These are phyloP conservation scores for Copsychus sechellarum DNA, from an alignment of 2,113 vertebrate species.

Conservation along the genomic window DNA sequence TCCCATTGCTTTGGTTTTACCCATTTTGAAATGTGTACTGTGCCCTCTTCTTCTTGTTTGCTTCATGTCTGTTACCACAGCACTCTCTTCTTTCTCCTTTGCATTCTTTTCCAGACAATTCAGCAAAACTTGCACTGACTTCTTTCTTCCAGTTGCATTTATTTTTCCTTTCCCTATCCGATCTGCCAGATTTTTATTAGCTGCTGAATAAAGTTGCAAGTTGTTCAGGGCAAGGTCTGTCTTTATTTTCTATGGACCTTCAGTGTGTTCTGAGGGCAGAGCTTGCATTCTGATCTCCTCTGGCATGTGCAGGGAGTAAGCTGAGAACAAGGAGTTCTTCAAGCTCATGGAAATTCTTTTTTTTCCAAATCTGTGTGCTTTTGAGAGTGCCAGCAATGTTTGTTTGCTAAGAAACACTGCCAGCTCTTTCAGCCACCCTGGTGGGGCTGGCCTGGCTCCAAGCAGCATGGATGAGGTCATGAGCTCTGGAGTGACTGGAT, in stretches of 20 bases:
- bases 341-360: neutral
- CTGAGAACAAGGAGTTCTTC: rapidly evolving
- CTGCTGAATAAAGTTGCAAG: neutral
- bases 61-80: neutral
- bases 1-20: neutral
- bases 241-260: neutral
- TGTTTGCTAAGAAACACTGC: neutral
- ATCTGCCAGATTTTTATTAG: neutral
- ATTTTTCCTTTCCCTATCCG: neutral
- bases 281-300: neutral
- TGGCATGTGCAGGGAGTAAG: rapidly evolving
- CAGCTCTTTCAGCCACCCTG: neutral
- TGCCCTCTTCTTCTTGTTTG: neutral
- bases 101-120: neutral
- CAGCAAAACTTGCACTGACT: neutral
- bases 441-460: neutral
- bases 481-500: neutral
- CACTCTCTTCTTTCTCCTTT: neutral
- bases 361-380: neutral
- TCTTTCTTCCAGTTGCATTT: neutral
- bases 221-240: neutral
- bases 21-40: rapidly evolving
- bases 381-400: neutral
- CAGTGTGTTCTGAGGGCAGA: neutral
- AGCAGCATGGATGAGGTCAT: neutral